Evolutionary conservation across 2,113 vertebrate genomes (phyloP).

Genomic region (Python bivittatus): DNA sequence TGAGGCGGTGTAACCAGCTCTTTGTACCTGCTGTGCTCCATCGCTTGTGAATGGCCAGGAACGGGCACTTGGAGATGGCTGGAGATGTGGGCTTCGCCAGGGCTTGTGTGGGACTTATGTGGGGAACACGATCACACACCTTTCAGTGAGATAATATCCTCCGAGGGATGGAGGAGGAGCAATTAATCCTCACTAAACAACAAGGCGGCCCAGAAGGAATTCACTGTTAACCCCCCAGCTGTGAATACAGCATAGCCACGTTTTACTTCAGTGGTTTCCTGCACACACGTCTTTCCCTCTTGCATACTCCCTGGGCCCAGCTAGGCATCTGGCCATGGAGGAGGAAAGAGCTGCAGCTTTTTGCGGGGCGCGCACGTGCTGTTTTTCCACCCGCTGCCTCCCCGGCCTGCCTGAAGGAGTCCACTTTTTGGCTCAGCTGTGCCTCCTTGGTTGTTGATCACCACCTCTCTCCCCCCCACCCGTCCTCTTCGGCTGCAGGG

Average conservation of each 20-base stretch:
- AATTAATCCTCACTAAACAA: background rate
- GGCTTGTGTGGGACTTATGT: background rate
- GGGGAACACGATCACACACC: no score
- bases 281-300: no score
- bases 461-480: no score
- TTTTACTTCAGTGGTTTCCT: background rate
- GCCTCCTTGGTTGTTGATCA: background rate
- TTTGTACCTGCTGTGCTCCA: background rate
- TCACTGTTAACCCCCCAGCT: background rate
- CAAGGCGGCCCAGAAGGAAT: background rate
- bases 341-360: background rate
- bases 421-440: background rate
- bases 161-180: no score
- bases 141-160: no score
- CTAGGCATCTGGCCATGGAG: background rate
- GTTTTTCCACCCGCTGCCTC: background rate
- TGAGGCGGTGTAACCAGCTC: background rate
- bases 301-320: background rate
- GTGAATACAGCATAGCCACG: background rate
- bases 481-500: slow-evolving; percentile 66
- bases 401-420: background rate
- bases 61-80: background rate
- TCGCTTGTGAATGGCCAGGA: background rate
- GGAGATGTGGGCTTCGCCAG: background rate
- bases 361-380: background rate